Evolutionary conservation across 2,113 vertebrate species (phyloP).

Genomic region (Calidris pugnax): DNA sequence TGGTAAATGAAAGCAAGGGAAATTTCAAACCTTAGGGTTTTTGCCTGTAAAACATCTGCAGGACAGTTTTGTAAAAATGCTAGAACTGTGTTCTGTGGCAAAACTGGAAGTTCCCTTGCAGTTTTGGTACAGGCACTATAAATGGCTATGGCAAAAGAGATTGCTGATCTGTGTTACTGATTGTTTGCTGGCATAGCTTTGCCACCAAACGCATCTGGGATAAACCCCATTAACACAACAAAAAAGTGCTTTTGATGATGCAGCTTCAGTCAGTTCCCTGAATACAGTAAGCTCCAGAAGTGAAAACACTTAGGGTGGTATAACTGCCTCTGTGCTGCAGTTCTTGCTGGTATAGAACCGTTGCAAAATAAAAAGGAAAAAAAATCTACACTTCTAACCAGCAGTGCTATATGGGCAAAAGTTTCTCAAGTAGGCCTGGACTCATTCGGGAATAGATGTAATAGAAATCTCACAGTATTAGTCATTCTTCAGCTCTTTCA

Average conservation of each 20-base stretch:
- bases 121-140: not conserved
- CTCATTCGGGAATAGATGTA: constrained; percentile 33
- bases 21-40: not conserved
- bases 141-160: not conserved
- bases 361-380: not conserved
- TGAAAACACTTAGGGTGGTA: not conserved
- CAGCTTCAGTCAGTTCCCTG: not conserved
- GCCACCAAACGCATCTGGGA: not conserved
- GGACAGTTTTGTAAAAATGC: not conserved
- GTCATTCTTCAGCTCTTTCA: constrained; percentile 25
- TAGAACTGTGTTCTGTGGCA: not conserved
- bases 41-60: not conserved
- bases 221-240: not conserved
- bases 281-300: not conserved
- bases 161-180: not conserved
- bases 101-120: not conserved
- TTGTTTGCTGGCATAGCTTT: not conserved
- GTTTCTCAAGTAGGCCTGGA: not conserved
- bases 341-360: not conserved
- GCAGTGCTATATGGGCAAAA: not conserved
- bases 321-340: not conserved
- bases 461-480: constrained; percentile 33
- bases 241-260: not conserved
- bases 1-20: not conserved
- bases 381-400: not conserved